phyloP scores from a whole-genome alignment of 2,888 invertebrate species.

The Stenodema calcarata region DNA sequence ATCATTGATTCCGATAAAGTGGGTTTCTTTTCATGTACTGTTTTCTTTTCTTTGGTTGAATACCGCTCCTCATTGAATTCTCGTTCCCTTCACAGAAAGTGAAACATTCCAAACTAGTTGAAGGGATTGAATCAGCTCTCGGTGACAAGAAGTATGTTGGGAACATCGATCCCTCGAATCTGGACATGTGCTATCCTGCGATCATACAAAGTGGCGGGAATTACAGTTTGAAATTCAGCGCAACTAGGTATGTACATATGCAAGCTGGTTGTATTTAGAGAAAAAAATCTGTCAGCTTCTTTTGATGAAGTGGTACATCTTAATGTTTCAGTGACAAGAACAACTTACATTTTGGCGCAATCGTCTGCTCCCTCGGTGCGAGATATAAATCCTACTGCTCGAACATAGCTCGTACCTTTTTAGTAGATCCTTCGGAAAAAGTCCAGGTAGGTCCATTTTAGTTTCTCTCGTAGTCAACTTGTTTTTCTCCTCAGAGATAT shows the following conservation, averaged over 20 bases:
- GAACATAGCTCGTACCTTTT: constrained; percentile 92
- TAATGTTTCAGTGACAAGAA: constrained; percentile 83
- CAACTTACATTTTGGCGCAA: constrained; percentile 91
- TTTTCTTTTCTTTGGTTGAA: too few species aligned
- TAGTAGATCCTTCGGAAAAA: constrained; percentile 87
- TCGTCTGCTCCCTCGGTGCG: constrained; percentile 92
- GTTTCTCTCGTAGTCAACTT: too few species aligned
- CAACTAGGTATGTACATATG: constrained; percentile 68
- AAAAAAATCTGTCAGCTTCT: too few species aligned
- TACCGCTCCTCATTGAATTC: too few species aligned
- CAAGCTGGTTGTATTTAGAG: too few species aligned
- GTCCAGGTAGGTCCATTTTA: constrained; percentile 65
- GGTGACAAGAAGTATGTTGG: constrained; percentile 95
- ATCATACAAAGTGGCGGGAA: constrained; percentile 99
- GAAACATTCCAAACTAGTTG: constrained; percentile 92
- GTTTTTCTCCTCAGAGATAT: background rate
- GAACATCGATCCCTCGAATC: constrained; percentile 79
- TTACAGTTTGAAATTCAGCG: constrained; percentile 96
- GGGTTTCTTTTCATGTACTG: too few species aligned
- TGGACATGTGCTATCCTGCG: constrained; percentile 98
- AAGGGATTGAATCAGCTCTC: constrained; percentile 93
- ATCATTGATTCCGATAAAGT: constrained; percentile 97
- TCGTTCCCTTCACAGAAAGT: constrained; percentile 77
- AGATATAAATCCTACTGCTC: constrained; percentile 98
- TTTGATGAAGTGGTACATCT: background rate